Percentiles rank a stretch among this genome's conserved stretches.
Evolutionary conservation across 2,113 vertebrate genomes (phyloP).

Genomic region (Lophochroa leadbeateri): DNA sequence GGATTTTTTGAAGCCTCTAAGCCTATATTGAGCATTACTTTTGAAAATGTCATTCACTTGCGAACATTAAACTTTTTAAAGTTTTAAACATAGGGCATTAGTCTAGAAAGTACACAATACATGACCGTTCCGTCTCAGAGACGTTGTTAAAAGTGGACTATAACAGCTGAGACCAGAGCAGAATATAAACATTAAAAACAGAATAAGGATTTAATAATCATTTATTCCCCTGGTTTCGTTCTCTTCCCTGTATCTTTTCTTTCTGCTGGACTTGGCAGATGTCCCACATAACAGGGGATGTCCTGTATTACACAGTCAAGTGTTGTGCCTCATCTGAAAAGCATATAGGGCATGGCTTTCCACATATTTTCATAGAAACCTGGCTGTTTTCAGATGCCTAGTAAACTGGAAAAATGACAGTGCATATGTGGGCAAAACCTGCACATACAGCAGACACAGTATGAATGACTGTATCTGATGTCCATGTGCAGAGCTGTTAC

Average conservation of each 20-base stretch:
- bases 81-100: background rate
- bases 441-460: background rate
- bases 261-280: slow-evolving; percentile 2
- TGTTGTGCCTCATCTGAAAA: slow-evolving; percentile 19
- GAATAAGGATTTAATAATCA: background rate
- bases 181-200: background rate
- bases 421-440: background rate
- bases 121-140: background rate
- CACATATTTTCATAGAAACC: background rate
- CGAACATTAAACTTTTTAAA: background rate
- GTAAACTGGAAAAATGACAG: background rate
- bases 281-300: background rate
- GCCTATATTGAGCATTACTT: background rate
- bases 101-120: background rate
- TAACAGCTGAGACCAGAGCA: background rate
- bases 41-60: background rate
- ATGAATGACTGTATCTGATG: background rate
- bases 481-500: background rate
- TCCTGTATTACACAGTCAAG: background rate
- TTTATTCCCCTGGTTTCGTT: background rate
- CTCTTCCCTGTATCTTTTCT: background rate
- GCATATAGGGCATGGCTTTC: background rate
- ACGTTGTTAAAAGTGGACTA: background rate
- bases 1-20: background rate
- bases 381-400: background rate